These are phyloP conservation scores for Liodrosophila aerea DNA, from an alignment of 2,888 invertebrate genomes.

Conservation along the genomic window DNA sequence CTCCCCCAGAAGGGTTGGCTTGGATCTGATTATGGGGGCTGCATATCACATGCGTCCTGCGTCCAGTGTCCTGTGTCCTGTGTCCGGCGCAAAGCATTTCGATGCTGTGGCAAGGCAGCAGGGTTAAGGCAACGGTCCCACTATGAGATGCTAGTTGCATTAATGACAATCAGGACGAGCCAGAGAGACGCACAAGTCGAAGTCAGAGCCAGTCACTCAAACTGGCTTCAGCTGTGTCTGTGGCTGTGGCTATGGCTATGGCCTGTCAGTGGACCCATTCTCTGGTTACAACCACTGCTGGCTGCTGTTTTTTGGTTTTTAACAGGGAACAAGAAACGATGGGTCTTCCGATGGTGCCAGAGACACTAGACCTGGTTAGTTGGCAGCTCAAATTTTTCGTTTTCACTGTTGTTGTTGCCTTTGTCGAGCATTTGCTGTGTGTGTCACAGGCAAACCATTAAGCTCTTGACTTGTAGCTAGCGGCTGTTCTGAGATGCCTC, in stretches of 20 bases:
- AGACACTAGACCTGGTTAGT: constrained; percentile 30
- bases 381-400: constrained; percentile 36
- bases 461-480: constrained; percentile 57
- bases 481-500: constrained; percentile 27
- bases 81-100: constrained; percentile 37
- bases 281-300: constrained; percentile 2
- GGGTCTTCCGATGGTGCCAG: neutral
- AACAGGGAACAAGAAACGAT: neutral
- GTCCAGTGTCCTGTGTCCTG: constrained; percentile 11
- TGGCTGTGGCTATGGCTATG: constrained; percentile 25
- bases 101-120: constrained; percentile 20
- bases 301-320: constrained; percentile 17
- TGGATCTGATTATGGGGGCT: constrained; percentile 8
- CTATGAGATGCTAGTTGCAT: constrained; percentile 63
- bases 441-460: constrained; percentile 61
- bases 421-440: constrained; percentile 31
- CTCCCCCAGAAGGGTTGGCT: constrained; percentile 34
- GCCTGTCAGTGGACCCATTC: constrained; percentile 25
- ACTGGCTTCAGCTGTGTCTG: constrained; percentile 35
- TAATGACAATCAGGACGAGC: constrained; percentile 65
- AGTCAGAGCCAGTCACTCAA: constrained; percentile 72
- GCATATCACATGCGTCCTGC: constrained; percentile 61
- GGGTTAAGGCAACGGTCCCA: constrained; percentile 32
- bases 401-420: constrained; percentile 17
- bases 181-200: constrained; percentile 63